Conservation (phyloP, 1,140 invertebrate genomes). For the Galleria mellonella region DNA sequence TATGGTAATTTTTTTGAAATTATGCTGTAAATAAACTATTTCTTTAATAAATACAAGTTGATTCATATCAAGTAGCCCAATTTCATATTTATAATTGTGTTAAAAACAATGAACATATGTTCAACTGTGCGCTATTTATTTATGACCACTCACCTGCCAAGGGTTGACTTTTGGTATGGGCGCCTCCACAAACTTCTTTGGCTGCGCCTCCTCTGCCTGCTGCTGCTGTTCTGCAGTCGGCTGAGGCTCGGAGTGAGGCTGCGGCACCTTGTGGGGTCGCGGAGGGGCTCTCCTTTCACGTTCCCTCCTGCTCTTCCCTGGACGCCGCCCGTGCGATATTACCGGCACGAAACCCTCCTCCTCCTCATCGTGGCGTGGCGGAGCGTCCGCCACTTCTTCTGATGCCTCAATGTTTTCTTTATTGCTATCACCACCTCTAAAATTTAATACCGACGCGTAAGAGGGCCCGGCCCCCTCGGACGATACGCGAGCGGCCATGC, state of each 20-base stretch:
- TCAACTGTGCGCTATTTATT: too few relatives aligned
- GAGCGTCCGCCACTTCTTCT: slow-evolving; percentile 43
- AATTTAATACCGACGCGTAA: slow-evolving; percentile 72
- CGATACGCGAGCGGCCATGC: slow-evolving; percentile 72
- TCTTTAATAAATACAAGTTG: too few relatives aligned
- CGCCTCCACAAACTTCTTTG: slow-evolving; percentile 77
- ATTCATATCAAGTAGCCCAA: too few relatives aligned
- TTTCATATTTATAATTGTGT: too few relatives aligned
- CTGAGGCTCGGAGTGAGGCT: slow-evolving; percentile 34
- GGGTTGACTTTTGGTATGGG: slow-evolving; percentile 77
- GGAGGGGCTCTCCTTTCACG: slow-evolving; percentile 51
- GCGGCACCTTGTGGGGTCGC: slow-evolving; percentile 41
- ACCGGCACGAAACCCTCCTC: slow-evolving; percentile 72
- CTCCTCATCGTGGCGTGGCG: slow-evolving; percentile 49
- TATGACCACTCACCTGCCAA: slow-evolving; percentile 69
- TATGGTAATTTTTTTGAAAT: too few relatives aligned
- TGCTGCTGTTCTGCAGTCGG: slow-evolving; percentile 37
- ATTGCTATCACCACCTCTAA: slow-evolving; percentile 58
- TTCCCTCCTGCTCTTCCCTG: slow-evolving; percentile 49
- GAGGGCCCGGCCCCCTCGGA: slow-evolving; percentile 67
- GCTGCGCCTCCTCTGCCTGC: slow-evolving; percentile 40
- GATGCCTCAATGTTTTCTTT: slow-evolving; percentile 65
- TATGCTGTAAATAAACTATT: too few relatives aligned
- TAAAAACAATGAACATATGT: too few relatives aligned
- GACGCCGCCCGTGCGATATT: slow-evolving; percentile 54